Evolutionary conservation across 2,888 invertebrate genomes (phyloP).

Genomic region (Trachelus stipa): DNA sequence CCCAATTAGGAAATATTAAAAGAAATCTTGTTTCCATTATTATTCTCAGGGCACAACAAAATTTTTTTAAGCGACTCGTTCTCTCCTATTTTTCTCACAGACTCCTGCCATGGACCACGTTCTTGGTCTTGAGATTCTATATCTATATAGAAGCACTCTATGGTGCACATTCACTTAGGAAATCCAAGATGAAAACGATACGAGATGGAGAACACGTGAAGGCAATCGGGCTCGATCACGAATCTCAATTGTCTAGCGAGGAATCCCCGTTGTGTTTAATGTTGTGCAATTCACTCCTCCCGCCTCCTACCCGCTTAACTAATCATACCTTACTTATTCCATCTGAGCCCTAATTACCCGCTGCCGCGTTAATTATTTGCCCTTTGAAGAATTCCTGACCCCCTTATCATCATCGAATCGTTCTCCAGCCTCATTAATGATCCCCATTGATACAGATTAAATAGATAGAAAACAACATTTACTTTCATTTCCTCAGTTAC

Average conservation of each 20-base stretch:
- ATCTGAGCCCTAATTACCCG: background rate
- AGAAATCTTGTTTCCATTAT: no score
- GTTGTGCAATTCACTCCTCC: background rate
- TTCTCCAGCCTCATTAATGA: no score
- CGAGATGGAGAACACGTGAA: background rate
- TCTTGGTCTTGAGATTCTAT: no score
- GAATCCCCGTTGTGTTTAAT: background rate
- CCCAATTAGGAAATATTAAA: no score
- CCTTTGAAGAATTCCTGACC: background rate
- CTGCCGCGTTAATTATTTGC: background rate
- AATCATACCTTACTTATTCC: background rate
- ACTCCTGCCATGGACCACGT: no score
- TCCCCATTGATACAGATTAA: no score
- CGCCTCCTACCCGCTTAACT: background rate
- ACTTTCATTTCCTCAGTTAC: no score
- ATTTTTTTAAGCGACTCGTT: background rate
- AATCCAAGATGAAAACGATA: slow-evolving; percentile 1
- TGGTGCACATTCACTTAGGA: no score
- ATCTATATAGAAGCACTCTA: no score
- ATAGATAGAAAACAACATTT: no score
- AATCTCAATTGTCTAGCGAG: slow-evolving; percentile 18
- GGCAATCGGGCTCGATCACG: slow-evolving; percentile 14
- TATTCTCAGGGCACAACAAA: background rate
- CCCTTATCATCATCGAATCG: no score
- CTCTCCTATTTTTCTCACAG: no score